A percentile compares a stretch with the other conserved stretches of the same genome.
Evolutionary conservation across 2,888 invertebrate genomes (phyloP).

Genomic region (Standfussiana lucernea): DNA sequence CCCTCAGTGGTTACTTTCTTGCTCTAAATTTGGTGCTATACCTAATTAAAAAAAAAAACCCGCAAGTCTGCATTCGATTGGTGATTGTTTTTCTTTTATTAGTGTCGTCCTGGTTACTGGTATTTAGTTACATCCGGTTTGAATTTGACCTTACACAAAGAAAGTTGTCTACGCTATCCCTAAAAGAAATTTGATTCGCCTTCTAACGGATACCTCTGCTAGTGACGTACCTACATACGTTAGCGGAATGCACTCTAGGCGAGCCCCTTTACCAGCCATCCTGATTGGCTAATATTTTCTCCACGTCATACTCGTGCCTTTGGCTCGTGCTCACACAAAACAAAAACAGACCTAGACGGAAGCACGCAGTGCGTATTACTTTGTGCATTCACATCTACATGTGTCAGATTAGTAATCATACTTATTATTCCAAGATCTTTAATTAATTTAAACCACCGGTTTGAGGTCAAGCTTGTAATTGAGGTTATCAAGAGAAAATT

Average conservation of each 20-base stretch:
- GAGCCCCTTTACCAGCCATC: constrained; percentile 14
- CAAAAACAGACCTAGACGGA: constrained; percentile 14
- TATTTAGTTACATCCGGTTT: background rate
- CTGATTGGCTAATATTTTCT: constrained; percentile 32
- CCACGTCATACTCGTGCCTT: background rate
- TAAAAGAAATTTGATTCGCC: background rate
- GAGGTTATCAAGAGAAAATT: constrained; percentile 45
- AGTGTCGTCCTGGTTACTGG: background rate
- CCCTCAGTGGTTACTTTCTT: background rate
- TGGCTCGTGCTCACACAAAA: constrained; percentile 15
- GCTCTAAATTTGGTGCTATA: background rate
- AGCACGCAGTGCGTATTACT: background rate
- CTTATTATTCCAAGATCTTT: constrained; percentile 26
- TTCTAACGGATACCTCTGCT: background rate
- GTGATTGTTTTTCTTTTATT: background rate
- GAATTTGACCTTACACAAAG: background rate
- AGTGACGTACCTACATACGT: background rate
- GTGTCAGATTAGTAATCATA: constrained; percentile 1
- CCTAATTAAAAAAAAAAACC: background rate
- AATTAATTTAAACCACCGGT: constrained; percentile 32
- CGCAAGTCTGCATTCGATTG: background rate
- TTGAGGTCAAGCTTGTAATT: constrained; percentile 31
- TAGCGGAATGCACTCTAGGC: background rate
- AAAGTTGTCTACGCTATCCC: background rate
- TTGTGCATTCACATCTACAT: background rate